phyloP scores from a whole-genome alignment of 2,113 vertebrate genomes.

The Poeciliopsis retropinna region DNA sequence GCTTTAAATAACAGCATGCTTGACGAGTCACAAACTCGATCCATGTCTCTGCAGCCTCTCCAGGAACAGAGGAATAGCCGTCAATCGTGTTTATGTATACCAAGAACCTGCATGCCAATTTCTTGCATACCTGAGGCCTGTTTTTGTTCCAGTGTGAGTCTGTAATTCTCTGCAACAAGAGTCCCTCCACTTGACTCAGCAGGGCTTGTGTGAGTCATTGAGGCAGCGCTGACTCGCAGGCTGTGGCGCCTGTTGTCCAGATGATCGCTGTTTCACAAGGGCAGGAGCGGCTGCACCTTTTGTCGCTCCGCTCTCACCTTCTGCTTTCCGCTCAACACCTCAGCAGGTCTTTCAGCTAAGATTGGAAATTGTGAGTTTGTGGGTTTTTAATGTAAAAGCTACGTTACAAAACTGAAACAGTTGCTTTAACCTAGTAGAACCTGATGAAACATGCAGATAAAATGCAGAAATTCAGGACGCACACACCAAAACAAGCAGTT shows the following conservation, averaged over 20 bases:
- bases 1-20: not conserved
- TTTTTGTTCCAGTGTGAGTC: constrained; percentile 18
- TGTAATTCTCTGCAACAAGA: constrained; percentile 33
- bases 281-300: not conserved
- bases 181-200: constrained; percentile 58
- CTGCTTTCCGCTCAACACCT: not conserved
- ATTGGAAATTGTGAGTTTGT: not conserved
- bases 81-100: not conserved
- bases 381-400: not conserved
- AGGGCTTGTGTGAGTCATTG: constrained; percentile 55
- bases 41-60: not conserved
- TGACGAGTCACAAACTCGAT: not conserved
- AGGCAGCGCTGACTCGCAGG: constrained; percentile 39
- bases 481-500: not conserved
- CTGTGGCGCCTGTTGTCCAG: constrained; percentile 41
- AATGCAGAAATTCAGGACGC: not conserved
- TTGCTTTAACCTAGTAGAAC: not conserved
- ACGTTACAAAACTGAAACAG: not conserved
- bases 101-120: constrained; percentile 13
- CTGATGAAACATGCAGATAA: constrained; percentile 6
- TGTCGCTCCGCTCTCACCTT: not conserved
- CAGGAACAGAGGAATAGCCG: not conserved
- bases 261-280: constrained; percentile 31
- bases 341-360: not conserved
- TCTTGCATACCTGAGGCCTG: not conserved